Conservation (phyloP, 2,888 invertebrate genomes). For the Stenichneumon culpator region DNA sequence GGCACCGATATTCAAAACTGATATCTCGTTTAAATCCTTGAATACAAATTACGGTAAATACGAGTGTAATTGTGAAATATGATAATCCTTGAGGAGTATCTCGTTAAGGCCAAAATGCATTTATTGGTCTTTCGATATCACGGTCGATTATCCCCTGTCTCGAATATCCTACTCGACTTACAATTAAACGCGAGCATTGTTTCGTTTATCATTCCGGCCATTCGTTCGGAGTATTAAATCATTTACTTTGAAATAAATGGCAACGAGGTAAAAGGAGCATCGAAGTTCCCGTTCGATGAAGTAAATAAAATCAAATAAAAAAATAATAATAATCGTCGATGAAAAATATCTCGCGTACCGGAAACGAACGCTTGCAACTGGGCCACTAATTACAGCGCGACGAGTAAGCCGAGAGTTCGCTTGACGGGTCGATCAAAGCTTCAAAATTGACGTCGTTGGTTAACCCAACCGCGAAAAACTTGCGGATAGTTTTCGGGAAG, state of each 20-base stretch:
- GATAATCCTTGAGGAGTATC: constrained; percentile 50
- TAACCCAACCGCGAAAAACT: not conserved
- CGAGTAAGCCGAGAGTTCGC: not conserved
- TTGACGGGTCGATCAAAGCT: not conserved
- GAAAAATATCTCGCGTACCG: not conserved
- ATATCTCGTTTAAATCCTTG: constrained; percentile 42
- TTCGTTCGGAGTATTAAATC: not conserved
- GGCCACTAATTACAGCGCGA: not conserved
- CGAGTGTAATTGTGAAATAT: constrained; percentile 60
- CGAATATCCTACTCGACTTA: constrained; percentile 16
- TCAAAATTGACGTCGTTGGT: not conserved
- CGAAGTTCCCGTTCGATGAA: not conserved
- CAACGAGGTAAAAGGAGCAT: not conserved
- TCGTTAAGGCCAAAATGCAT: constrained; percentile 55
- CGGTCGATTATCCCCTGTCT: constrained; percentile 3
- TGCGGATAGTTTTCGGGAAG: not conserved
- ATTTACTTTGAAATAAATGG: not conserved
- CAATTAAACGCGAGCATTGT: constrained; percentile 27
- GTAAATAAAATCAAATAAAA: not conserved
- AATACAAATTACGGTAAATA: not conserved
- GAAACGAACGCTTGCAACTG: not conserved
- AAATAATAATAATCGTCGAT: not conserved
- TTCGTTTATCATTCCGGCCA: not conserved
- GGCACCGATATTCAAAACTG: not conserved
- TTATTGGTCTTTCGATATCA: constrained; percentile 47